phyloP scores from a whole-genome alignment of 2,797 vertebrate species.

The Meda fulgida region DNA sequence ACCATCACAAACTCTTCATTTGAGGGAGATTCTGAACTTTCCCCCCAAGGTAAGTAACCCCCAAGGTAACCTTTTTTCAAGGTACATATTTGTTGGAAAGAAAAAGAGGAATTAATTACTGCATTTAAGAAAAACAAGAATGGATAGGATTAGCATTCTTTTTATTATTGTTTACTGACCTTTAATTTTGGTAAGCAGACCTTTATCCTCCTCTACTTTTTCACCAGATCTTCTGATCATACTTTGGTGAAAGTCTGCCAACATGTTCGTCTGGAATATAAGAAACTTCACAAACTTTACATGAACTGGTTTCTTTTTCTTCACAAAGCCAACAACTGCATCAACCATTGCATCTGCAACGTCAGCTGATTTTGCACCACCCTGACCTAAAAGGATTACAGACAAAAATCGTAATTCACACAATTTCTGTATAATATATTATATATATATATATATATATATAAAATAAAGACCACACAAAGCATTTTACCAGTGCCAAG shows the following conservation, averaged over 20 bases:
- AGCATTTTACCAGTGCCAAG: slow-evolving; percentile 87
- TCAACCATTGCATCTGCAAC: slow-evolving; percentile 84
- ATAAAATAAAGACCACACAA: background rate
- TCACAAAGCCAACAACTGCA: slow-evolving; percentile 82
- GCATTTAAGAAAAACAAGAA: background rate
- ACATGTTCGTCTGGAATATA: slow-evolving; percentile 82
- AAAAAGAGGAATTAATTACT: background rate
- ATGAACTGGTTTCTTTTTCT: slow-evolving; percentile 64
- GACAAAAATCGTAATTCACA: slow-evolving; percentile 58
- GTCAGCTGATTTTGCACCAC: slow-evolving; percentile 66
- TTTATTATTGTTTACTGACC: slow-evolving; percentile 55
- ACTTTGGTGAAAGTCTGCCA: slow-evolving; percentile 76
- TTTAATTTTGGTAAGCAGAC: slow-evolving; percentile 31
- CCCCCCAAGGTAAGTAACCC: too few relatives aligned
- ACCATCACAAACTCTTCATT: slow-evolving; percentile 54
- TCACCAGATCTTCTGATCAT: slow-evolving; percentile 78
- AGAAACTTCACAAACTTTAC: slow-evolving; percentile 82
- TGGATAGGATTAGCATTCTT: background rate
- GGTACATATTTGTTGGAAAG: background rate
- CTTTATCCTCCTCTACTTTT: slow-evolving; percentile 37
- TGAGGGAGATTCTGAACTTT: background rate
- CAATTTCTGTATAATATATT: background rate
- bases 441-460: background rate
- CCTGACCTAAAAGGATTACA: slow-evolving; percentile 75
- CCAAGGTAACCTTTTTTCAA: background rate